phyloP scores from a whole-genome alignment of 2,888 invertebrate genomes.

The Drosophila meridiana region DNA sequence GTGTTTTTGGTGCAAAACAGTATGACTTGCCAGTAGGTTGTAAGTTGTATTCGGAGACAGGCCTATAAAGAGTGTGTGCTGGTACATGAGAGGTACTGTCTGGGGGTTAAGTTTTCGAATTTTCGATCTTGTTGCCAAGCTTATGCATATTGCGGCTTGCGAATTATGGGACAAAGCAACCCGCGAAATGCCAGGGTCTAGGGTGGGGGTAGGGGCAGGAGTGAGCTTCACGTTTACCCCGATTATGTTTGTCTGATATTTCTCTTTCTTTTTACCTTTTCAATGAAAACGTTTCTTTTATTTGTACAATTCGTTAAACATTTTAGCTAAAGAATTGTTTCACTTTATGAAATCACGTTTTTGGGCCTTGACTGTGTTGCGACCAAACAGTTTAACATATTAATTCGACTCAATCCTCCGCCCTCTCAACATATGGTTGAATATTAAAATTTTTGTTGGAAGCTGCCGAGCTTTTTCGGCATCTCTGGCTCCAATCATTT shows the following conservation, averaged over 20 bases:
- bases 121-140: conserved; percentile 67
- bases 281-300: conserved; percentile 35
- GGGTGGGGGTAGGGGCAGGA: neutral
- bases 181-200: neutral
- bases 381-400: neutral
- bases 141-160: conserved; percentile 59
- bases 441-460: no score
- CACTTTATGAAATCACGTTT: conserved; percentile 19
- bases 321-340: conserved; percentile 31
- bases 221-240: neutral
- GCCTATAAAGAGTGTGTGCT: conserved; percentile 14
- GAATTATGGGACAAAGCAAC: conserved; percentile 55
- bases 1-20: neutral
- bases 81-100: conserved; percentile 54
- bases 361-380: conserved; percentile 10
- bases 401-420: neutral
- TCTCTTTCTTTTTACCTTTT: conserved; percentile 39
- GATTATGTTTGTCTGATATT: conserved; percentile 53
- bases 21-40: conserved; percentile 31
- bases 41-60: conserved; percentile 34
- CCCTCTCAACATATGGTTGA: neutral
- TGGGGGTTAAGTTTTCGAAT: conserved; percentile 56
- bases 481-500: no score
- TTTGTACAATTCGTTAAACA: conserved; percentile 35
- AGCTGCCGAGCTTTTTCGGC: no score